phyloP scores from a whole-genome alignment of 2,888 invertebrate species.

The Tubiluchus corallicola region DNA sequence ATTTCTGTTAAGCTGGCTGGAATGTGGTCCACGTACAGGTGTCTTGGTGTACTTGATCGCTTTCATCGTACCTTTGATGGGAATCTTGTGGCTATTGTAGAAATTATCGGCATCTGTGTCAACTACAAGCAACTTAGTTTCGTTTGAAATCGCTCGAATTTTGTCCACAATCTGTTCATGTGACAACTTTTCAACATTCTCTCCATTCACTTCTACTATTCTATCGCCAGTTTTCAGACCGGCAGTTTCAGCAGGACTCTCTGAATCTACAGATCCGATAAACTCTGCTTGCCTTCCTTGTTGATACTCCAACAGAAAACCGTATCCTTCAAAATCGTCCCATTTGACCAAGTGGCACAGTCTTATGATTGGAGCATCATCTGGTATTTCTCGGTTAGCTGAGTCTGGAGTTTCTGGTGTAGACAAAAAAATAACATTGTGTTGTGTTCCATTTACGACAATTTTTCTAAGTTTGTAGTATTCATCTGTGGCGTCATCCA shows the following conservation, averaged over 20 bases:
- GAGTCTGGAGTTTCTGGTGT: too few relatives aligned
- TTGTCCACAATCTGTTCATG: background rate
- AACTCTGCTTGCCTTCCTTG: slow-evolving; percentile 83
- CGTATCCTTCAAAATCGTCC: slow-evolving; percentile 86
- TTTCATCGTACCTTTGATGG: slow-evolving; percentile 34
- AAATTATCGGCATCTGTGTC: background rate
- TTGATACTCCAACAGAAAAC: slow-evolving; percentile 94
- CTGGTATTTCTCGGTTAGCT: too few relatives aligned
- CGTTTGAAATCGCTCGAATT: background rate
- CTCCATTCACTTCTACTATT: slow-evolving; percentile 30
- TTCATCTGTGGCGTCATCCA: background rate
- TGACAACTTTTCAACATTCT: background rate
- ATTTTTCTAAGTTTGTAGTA: slow-evolving; percentile 24
- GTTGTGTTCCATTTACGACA: slow-evolving; percentile 34
- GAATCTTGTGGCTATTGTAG: slow-evolving; percentile 33
- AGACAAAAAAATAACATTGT: slow-evolving; percentile 31
- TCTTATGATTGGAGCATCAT: slow-evolving; percentile 33
- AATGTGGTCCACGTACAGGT: too few relatives aligned
- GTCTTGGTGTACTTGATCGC: slow-evolving; percentile 30
- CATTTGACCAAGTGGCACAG: slow-evolving; percentile 80
- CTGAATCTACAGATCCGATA: slow-evolving; percentile 77
- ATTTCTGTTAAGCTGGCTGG: too few relatives aligned
- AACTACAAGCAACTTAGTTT: background rate
- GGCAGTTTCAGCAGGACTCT: slow-evolving; percentile 36
- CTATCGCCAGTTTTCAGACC: slow-evolving; percentile 62